These are phyloP conservation scores for Xanthia icteritia DNA, from an alignment of 2,888 invertebrate genomes.

Conservation along the genomic window DNA sequence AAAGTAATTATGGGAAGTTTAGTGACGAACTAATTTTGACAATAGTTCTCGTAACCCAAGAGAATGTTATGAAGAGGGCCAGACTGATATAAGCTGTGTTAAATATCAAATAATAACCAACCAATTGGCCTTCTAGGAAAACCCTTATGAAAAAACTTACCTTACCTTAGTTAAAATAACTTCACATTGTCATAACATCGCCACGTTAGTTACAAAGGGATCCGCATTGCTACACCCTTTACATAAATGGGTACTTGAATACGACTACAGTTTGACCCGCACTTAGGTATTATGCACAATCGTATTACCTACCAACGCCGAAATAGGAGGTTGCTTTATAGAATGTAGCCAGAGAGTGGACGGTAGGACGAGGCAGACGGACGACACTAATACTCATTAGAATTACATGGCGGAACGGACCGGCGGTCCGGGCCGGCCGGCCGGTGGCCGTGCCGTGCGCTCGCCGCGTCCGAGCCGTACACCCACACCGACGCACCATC, in stretches of 20 bases:
- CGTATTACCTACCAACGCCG: slow-evolving; percentile 72
- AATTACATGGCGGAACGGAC: slow-evolving; percentile 88
- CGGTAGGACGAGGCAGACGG: slow-evolving; percentile 75
- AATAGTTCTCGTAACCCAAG: no score
- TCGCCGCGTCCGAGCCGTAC: slow-evolving; percentile 42
- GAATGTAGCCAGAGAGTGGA: slow-evolving; percentile 73
- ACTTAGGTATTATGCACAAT: slow-evolving; percentile 72
- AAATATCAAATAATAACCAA: neutral
- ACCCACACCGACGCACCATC: slow-evolving; percentile 46
- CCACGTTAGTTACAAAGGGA: slow-evolving; percentile 42
- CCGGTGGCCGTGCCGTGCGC: slow-evolving; percentile 29
- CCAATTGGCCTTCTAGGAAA: neutral
- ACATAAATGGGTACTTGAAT: slow-evolving; percentile 61
- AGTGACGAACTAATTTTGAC: no score
- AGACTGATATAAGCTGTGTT: neutral
- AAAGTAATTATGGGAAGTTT: no score
- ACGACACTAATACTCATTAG: slow-evolving; percentile 90
- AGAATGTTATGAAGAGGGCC: neutral
- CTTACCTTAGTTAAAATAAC: slow-evolving; percentile 44
- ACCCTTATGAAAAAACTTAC: slow-evolving; percentile 4
- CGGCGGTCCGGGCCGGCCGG: slow-evolving; percentile 50
- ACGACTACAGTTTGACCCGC: slow-evolving; percentile 63
- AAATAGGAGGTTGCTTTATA: slow-evolving; percentile 74
- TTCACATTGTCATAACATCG: slow-evolving; percentile 35
- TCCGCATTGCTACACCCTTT: slow-evolving; percentile 49